Conservation (phyloP, 2,888 invertebrate genomes). For the Camptogramma bilineatum region DNA sequence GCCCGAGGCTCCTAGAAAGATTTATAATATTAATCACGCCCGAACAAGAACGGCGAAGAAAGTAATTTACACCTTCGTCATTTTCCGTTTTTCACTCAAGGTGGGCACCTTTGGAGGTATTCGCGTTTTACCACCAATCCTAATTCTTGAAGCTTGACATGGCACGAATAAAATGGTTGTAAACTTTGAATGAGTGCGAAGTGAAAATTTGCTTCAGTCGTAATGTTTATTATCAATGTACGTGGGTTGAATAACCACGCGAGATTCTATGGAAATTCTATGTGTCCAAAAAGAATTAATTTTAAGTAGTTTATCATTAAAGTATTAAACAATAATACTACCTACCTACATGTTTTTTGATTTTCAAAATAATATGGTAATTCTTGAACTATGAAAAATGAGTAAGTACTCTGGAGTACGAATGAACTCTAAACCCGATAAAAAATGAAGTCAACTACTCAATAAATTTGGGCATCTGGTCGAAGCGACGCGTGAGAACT, state of each 20-base stretch:
- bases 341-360: too few relatives aligned
- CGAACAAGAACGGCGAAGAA: constrained; percentile 19
- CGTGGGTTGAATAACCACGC: constrained; percentile 32
- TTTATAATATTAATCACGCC: constrained; percentile 43
- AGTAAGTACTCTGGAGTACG: too few relatives aligned
- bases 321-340: too few relatives aligned
- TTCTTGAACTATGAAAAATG: too few relatives aligned
- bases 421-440: too few relatives aligned
- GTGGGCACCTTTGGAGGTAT: constrained; percentile 29
- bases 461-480: too few relatives aligned
- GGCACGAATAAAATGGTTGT: constrained; percentile 44
- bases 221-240: constrained; percentile 36
- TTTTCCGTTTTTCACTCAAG: constrained; percentile 19
- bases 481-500: too few relatives aligned
- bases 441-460: too few relatives aligned
- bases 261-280: not conserved
- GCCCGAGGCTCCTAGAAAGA: constrained; percentile 30
- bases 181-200: constrained; percentile 35
- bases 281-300: too few relatives aligned
- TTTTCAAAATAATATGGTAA: too few relatives aligned
- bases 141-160: constrained; percentile 43
- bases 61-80: constrained; percentile 33
- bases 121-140: constrained; percentile 42
- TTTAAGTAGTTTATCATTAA: too few relatives aligned
- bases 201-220: constrained; percentile 34